A percentile compares a stretch with the other conserved stretches of the same genome.
These are phyloP conservation scores for Scolopax mira DNA, from an alignment of 2,113 vertebrate genomes.

Conservation along the genomic window DNA sequence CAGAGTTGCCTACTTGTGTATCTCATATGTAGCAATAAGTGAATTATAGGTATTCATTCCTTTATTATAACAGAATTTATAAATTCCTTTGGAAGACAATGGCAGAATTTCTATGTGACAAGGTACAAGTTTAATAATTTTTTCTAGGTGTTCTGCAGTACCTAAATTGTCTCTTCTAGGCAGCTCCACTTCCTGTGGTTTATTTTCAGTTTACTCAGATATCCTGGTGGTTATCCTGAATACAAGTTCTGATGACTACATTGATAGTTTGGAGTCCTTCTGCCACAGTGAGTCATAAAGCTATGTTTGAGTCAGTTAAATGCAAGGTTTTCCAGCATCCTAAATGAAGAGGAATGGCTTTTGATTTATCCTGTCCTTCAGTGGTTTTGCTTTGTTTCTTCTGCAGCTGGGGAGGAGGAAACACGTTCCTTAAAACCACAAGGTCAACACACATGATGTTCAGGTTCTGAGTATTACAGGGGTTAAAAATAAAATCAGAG, in stretches of 20 bases:
- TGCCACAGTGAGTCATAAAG: background rate
- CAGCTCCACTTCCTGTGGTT: background rate
- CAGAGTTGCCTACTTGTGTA: background rate
- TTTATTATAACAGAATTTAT: background rate
- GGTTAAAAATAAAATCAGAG: background rate
- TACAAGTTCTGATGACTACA: background rate
- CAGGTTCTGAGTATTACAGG: background rate
- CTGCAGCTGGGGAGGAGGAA: background rate
- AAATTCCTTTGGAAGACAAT: background rate
- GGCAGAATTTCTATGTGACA: background rate
- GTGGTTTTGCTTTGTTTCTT: background rate
- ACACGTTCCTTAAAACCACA: background rate
- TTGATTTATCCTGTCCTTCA: background rate
- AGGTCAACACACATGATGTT: background rate
- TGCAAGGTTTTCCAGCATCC: background rate
- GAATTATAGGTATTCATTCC: background rate
- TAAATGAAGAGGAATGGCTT: background rate
- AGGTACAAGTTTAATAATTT: background rate
- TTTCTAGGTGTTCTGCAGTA: background rate
- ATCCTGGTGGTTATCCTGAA: background rate
- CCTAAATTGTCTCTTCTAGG: background rate
- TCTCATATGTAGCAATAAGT: fast-evolving
- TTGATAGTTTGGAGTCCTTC: background rate
- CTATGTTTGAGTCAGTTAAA: background rate
- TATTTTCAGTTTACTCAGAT: background rate